These are phyloP conservation scores for Drosophila yakuba DNA, from an alignment of 1,140 invertebrate species.

Conservation along the genomic window DNA sequence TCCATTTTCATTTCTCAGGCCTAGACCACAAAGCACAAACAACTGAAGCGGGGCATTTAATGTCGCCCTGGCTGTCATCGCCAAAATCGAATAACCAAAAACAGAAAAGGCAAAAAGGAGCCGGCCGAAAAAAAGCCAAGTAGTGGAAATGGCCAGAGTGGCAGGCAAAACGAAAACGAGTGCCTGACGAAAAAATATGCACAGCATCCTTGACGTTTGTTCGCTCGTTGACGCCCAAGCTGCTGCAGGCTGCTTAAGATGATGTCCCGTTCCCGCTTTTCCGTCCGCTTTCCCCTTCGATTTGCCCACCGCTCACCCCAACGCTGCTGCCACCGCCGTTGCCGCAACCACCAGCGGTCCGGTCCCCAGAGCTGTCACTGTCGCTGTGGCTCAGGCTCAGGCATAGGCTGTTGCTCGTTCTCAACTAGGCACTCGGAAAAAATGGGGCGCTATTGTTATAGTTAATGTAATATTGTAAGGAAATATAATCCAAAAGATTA, in stretches of 20 bases:
- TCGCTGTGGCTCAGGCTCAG: slow-evolving; percentile 40
- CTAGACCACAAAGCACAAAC: slow-evolving; percentile 71
- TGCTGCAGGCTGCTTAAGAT: slow-evolving; percentile 33
- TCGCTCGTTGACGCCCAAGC: slow-evolving; percentile 78
- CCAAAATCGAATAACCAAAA: slow-evolving; percentile 76
- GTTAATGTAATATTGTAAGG: too few species aligned
- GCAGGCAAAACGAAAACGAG: slow-evolving; percentile 57
- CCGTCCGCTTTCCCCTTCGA: not conserved
- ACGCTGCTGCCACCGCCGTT: slow-evolving; percentile 3
- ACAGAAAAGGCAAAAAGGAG: slow-evolving; percentile 57
- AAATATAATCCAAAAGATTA: not conserved
- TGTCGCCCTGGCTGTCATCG: slow-evolving; percentile 79
- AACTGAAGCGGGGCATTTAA: slow-evolving; percentile 81
- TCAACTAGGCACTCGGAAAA: slow-evolving; percentile 26
- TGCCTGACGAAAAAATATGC: slow-evolving; percentile 62
- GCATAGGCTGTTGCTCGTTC: slow-evolving; percentile 40
- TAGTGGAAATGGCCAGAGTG: slow-evolving; percentile 31
- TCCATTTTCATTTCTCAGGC: slow-evolving; percentile 26
- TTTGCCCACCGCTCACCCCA: not conserved
- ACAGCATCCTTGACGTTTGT: slow-evolving; percentile 80
- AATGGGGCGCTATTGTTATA: not conserved
- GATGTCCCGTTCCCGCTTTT: slow-evolving; percentile 10
- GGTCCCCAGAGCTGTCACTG: slow-evolving; percentile 41
- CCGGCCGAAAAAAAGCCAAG: slow-evolving; percentile 20
- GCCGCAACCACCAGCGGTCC: slow-evolving; percentile 44